Evolutionary conservation across 2,113 vertebrate species (phyloP).

Genomic region (Syngnathus typhle): DNA sequence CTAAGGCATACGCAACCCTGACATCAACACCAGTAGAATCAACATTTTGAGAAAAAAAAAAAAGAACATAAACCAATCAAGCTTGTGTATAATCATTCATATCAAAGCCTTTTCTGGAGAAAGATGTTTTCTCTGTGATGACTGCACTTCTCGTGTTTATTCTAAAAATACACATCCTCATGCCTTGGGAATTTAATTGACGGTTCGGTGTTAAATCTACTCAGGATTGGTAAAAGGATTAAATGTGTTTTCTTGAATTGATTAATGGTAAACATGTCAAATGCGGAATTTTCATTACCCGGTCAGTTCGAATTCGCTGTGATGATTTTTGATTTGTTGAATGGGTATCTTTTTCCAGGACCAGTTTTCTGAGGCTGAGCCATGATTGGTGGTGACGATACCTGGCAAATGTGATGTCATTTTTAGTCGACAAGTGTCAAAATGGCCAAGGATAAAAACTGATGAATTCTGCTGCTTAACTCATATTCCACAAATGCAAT

Average conservation of each 20-base stretch:
- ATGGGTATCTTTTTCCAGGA: too few relatives aligned
- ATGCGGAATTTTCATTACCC: background rate
- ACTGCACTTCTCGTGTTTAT: background rate
- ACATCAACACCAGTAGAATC: background rate
- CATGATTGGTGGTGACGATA: too few relatives aligned
- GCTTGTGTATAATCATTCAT: conserved; percentile 1
- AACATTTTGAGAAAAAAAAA: background rate
- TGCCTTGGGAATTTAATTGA: background rate
- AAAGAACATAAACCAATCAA: conserved; percentile 1
- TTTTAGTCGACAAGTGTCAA: too few relatives aligned
- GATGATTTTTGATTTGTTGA: background rate
- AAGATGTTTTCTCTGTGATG: background rate
- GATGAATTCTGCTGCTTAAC: too few relatives aligned
- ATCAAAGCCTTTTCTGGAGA: background rate
- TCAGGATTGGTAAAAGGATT: background rate
- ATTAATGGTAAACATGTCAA: background rate
- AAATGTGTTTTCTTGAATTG: background rate
- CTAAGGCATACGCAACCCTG: conserved; percentile 14
- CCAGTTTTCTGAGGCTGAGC: too few relatives aligned
- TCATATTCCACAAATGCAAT: too few relatives aligned
- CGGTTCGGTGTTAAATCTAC: background rate
- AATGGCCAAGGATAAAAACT: too few relatives aligned
- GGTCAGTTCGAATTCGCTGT: background rate
- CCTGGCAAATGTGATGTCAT: too few relatives aligned
- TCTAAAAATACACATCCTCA: background rate